Conservation (phyloP, 2,113 vertebrate species). For the Orientallactaga bullata region DNA sequence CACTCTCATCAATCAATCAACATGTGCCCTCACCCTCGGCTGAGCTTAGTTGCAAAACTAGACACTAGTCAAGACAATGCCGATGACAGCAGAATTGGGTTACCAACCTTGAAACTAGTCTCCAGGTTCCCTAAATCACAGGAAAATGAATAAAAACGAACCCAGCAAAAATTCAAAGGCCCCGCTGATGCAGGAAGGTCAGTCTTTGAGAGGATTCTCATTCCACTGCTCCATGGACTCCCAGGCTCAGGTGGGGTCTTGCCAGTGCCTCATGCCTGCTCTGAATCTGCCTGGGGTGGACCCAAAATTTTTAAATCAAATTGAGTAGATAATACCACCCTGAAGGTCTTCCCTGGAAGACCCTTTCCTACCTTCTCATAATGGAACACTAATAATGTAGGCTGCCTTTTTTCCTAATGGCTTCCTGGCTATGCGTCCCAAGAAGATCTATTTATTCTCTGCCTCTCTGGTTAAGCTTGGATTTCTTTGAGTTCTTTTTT, state of each 20-base stretch:
- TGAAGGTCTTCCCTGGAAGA: not conserved
- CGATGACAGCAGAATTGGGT: not conserved
- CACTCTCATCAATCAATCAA: not conserved
- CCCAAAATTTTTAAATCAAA: not conserved
- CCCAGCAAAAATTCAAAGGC: not conserved
- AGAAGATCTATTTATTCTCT: not conserved
- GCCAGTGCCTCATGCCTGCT: not conserved
- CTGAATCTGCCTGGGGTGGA: not conserved
- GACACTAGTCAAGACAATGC: not conserved
- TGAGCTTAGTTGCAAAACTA: too few relatives aligned
- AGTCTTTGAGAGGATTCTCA: not conserved
- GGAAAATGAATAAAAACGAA: conserved; percentile 15
- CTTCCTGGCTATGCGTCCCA: not conserved
- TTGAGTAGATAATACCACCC: not conserved
- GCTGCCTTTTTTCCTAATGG: not conserved
- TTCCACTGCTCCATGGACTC: not conserved
- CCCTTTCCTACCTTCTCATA: not conserved
- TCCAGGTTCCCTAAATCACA: not conserved
- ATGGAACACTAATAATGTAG: not conserved
- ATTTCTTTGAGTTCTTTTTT: too few relatives aligned
- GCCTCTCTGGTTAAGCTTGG: not conserved
- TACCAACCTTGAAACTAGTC: not conserved
- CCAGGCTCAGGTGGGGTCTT: not conserved
- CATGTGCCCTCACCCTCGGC: not conserved
- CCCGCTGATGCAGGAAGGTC: not conserved